phyloP scores from a whole-genome alignment of 2,797 vertebrate genomes.

The Chrysocyon brachyurus region DNA sequence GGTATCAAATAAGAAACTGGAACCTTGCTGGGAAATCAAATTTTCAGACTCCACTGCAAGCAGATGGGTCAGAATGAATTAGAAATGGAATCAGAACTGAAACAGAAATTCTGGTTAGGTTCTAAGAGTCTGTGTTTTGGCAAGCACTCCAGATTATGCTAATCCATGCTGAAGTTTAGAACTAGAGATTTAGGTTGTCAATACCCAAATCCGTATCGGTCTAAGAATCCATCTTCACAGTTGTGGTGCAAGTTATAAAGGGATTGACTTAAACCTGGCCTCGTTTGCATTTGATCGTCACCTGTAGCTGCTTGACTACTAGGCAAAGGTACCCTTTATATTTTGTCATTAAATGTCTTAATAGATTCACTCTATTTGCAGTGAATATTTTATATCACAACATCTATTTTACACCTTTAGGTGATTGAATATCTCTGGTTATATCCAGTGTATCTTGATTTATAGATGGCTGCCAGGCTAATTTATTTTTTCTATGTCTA shows the following conservation, averaged over 20 bases:
- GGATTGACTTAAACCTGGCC: neutral
- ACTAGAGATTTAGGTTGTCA: neutral
- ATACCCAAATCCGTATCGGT: neutral
- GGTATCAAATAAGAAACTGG: neutral
- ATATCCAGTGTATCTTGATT: neutral
- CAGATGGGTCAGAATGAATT: neutral
- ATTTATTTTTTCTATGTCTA: neutral
- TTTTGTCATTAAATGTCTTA: neutral
- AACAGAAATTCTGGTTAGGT: neutral
- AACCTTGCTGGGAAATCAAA: neutral
- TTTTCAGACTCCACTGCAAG: neutral
- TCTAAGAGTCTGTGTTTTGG: neutral
- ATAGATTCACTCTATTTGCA: neutral
- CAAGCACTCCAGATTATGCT: neutral
- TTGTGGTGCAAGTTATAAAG: neutral
- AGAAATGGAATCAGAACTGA: neutral
- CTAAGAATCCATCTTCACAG: neutral
- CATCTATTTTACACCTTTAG: neutral
- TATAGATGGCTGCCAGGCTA: neutral
- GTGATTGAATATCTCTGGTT: neutral
- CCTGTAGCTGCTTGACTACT: neutral
- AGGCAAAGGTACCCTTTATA: neutral
- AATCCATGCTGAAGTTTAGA: neutral
- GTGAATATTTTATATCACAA: neutral
- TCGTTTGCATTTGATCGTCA: neutral